phyloP scores from a whole-genome alignment of 2,113 vertebrate species.

The Nothocercus nigrocapillus region DNA sequence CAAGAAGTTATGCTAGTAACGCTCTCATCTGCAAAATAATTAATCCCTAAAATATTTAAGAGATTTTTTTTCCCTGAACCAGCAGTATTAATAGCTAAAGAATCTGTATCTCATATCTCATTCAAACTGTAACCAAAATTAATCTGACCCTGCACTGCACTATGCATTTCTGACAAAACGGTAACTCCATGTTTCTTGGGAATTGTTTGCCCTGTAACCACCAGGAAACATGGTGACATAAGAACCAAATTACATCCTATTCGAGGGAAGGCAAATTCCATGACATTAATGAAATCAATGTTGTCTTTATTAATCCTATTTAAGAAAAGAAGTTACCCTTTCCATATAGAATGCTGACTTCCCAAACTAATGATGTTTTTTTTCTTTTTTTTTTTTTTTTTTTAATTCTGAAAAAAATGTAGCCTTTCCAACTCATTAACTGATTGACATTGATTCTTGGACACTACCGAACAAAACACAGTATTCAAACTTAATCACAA shows the following conservation, averaged over 20 bases:
- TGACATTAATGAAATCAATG: neutral
- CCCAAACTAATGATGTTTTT: neutral
- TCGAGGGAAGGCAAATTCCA: neutral
- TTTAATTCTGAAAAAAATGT: neutral
- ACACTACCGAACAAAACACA: neutral
- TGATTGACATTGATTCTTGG: constrained; percentile 10
- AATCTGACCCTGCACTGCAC: neutral
- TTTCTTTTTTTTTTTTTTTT: neutral
- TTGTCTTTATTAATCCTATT: constrained; percentile 5
- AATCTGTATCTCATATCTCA: neutral
- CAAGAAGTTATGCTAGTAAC: neutral
- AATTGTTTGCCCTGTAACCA: neutral
- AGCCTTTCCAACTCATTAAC: neutral
- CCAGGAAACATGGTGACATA: neutral
- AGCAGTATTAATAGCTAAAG: neutral
- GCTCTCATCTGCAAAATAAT: neutral
- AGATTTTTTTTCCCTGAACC: neutral
- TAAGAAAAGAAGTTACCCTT: neutral
- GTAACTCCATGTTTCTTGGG: neutral
- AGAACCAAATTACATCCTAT: neutral
- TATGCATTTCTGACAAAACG: neutral
- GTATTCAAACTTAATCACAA: neutral
- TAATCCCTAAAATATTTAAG: neutral
- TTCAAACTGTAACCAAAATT: neutral
- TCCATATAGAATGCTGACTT: constrained; percentile 1